Evolutionary conservation across 2,113 vertebrate genomes (phyloP), one percentile per base, ranked within the genome.

Genomic region (Amblyopsis rosae): DNA sequence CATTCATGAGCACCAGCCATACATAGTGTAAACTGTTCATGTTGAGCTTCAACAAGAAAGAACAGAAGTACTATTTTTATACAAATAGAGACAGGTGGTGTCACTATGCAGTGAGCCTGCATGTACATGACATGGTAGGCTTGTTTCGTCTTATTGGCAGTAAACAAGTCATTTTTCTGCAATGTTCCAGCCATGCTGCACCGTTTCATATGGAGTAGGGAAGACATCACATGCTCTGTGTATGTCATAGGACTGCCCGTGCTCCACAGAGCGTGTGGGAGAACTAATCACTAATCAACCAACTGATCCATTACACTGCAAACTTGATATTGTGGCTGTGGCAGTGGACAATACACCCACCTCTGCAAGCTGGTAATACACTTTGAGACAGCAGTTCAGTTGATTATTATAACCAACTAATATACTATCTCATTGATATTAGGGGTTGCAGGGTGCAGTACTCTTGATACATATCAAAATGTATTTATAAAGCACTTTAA

Each of bases 81-180:
- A 57, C 16, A 16, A 61, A 68, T 53, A 16, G 48, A 32, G 11
- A 59, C 56, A 32, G 26, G 19, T 58, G 58, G 26, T 47, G 41
- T 69, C 65, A 62, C 3, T 19, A 16, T 54, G n/a, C 51, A 81
- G 49, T 66, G 62, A 75, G 79, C 9, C 63, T 15, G 6, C 49
- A 10, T 64, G 45, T 73, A 62, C 64, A 51, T 12, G 50, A 59
- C 35, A 6, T 6, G 4, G 7, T 55, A 15, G 67, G 51, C 50
- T 47, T 54, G 65, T 35, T 49, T 10, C n/a, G 16, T 35, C 19
- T 80, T 61, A 82, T 15, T 72, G 70, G 65, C 58, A 62, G 60
- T 58, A 82, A 77, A 50, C 12, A n/a, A 46, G 33, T 72, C 53
- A 32, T 69, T 63, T 49, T 72, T 78, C 70, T 72, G 60, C 35